Evolutionary conservation across 2,113 vertebrate species (phyloP).

Genomic region (Percopsis transmontana): DNA sequence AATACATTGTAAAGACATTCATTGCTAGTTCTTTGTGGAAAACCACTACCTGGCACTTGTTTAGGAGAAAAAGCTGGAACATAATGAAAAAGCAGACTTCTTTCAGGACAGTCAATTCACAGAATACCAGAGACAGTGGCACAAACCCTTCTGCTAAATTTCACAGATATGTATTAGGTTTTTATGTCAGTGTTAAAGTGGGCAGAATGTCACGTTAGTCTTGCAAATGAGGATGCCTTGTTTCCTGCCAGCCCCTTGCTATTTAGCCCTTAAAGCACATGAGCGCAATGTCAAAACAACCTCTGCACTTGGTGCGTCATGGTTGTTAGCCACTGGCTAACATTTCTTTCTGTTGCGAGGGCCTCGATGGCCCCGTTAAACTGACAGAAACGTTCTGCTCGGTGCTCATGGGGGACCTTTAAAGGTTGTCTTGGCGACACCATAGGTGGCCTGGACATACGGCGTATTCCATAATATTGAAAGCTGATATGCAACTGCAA

Average conservation of each 20-base stretch:
- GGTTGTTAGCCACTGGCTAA: constrained; percentile 35
- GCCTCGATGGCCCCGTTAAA: constrained; percentile 22
- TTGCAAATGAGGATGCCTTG: constrained; percentile 49
- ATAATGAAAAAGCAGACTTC: constrained; percentile 27
- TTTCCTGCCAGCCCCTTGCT: constrained; percentile 6
- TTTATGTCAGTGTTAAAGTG: constrained; percentile 73
- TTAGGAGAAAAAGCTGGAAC: constrained; percentile 18
- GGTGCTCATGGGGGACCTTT: constrained; percentile 26
- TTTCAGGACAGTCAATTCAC: constrained; percentile 60
- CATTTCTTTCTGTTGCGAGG: constrained; percentile 8
- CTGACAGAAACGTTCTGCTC: constrained; percentile 23
- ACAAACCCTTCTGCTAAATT: constrained; percentile 76
- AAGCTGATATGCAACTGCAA: constrained; percentile 51
- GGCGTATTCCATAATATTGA: constrained; percentile 46
- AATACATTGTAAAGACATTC: constrained; percentile 27
- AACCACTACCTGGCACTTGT: constrained; percentile 28
- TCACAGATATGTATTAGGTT: constrained; percentile 77
- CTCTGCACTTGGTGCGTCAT: constrained; percentile 59
- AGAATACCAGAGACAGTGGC: constrained; percentile 72
- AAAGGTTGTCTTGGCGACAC: constrained; percentile 27
- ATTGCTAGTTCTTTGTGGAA: constrained; percentile 36
- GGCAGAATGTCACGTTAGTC: constrained; percentile 69
- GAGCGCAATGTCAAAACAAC: constrained; percentile 41
- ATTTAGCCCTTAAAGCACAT: constrained; percentile 15
- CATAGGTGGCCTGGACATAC: constrained; percentile 31